Evolutionary conservation across 2,888 invertebrate species (phyloP).

Genomic region (Tupiocoris notatus): DNA sequence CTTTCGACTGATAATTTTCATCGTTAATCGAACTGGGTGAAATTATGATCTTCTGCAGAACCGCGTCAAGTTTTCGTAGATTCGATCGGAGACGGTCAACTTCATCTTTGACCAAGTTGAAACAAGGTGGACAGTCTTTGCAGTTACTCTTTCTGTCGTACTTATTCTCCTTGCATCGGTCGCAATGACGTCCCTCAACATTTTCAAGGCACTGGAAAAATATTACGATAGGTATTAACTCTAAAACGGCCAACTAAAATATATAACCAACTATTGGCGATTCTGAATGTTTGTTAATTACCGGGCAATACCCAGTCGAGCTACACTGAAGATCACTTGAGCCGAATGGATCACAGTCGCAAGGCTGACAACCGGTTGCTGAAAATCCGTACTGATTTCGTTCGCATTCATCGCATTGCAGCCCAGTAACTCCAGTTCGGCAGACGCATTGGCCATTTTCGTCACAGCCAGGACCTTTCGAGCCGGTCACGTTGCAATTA

Average conservation of each 20-base stretch:
- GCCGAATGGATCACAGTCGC: conserved; percentile 87
- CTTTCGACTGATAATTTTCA: conserved; percentile 80
- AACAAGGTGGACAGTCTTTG: conserved; percentile 90
- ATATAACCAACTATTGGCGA: too few relatives aligned
- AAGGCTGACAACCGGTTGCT: conserved; percentile 73
- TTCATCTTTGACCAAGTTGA: conserved; percentile 87
- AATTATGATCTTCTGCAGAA: conserved; percentile 83
- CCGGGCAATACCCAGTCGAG: conserved; percentile 79
- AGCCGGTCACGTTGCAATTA: conserved; percentile 85
- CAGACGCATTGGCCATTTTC: conserved; percentile 87
- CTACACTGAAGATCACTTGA: conserved; percentile 87
- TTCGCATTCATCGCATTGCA: conserved; percentile 57
- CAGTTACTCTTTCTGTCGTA: conserved; percentile 86
- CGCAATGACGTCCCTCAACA: conserved; percentile 90
- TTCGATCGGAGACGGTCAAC: conserved; percentile 71
- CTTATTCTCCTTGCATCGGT: conserved; percentile 96
- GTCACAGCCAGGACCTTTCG: conserved; percentile 68
- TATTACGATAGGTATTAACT: too few relatives aligned
- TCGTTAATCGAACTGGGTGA: conserved; percentile 91
- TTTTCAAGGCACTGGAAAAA: conserved; percentile 64
- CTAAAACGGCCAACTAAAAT: too few relatives aligned
- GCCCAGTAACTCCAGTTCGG: conserved; percentile 80
- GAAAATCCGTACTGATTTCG: conserved; percentile 80
- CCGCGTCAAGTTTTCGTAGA: conserved; percentile 69
- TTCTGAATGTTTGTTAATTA: too few relatives aligned